These are phyloP conservation scores for Yoshiicerus persimilis DNA, from an alignment of 1,140 invertebrate genomes.

Conservation along the genomic window DNA sequence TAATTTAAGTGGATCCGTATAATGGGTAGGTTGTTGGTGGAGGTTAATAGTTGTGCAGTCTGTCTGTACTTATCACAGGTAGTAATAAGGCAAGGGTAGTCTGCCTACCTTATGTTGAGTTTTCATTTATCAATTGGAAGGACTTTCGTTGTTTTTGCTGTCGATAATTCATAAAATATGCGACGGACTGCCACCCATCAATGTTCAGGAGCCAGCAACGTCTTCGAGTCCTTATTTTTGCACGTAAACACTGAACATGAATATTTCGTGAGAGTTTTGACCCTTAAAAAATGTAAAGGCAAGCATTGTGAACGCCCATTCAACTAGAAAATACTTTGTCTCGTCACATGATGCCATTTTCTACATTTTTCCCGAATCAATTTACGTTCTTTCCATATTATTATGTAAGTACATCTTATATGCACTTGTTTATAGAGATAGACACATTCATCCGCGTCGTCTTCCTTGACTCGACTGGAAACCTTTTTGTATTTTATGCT, in stretches of 20 bases:
- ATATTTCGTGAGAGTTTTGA: slow-evolving; percentile 15
- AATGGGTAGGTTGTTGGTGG: background rate
- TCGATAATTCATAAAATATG: background rate
- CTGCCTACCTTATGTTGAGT: background rate
- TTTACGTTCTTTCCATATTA: background rate
- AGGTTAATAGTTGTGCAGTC: background rate
- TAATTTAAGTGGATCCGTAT: background rate
- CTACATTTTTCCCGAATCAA: background rate
- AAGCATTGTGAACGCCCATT: background rate
- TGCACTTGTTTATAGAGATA: too few species aligned
- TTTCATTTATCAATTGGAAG: background rate
- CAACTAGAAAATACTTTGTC: background rate
- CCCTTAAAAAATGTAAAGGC: background rate
- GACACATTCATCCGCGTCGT: background rate
- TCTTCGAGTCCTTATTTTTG: background rate
- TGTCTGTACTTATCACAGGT: background rate
- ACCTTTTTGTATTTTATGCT: background rate
- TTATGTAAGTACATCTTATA: background rate
- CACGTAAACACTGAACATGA: background rate
- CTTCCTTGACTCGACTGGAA: background rate
- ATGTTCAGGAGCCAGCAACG: background rate
- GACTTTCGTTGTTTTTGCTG: background rate
- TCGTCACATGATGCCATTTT: slow-evolving; percentile 1
- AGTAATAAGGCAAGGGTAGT: background rate
- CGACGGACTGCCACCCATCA: background rate